phyloP scores from a whole-genome alignment of 2,797 vertebrate genomes.

The Odontamblyopus rebecca region DNA sequence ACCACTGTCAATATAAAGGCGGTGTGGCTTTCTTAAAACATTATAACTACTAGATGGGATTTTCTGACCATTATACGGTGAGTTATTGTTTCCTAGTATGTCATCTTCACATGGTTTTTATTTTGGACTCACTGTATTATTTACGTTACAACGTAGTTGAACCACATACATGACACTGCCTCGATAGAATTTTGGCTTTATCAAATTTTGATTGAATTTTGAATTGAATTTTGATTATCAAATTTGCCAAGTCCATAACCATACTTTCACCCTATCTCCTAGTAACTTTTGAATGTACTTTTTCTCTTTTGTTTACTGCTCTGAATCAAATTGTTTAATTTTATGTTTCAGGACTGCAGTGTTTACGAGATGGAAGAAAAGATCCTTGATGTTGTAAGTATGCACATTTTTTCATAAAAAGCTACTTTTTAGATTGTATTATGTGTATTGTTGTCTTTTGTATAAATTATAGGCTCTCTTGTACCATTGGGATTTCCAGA shows the following conservation, averaged over 20 bases:
- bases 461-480: conserved; percentile 29
- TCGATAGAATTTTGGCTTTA: conserved; percentile 38
- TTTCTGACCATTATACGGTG: conserved; percentile 22
- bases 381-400: conserved; percentile 94
- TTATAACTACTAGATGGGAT: conserved; percentile 3
- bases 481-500: conserved; percentile 36
- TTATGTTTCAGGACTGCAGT: conserved; percentile 86
- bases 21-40: conserved; percentile 16
- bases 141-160: conserved; percentile 43
- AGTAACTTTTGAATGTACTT: conserved; percentile 22
- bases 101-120: conserved; percentile 22
- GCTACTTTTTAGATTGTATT: conserved; percentile 23
- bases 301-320: conserved; percentile 41
- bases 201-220: no score
- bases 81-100: not conserved
- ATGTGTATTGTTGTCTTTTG: conserved; percentile 22
- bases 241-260: not conserved
- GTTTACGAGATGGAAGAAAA: conserved; percentile 96
- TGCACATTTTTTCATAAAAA: conserved; percentile 2
- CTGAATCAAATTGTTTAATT: conserved; percentile 42
- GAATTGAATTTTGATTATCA: no score
- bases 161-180: conserved; percentile 48
- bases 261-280: conserved; percentile 44
- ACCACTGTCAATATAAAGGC: conserved; percentile 10
- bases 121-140: conserved; percentile 21